A percentile compares a stretch with the other conserved stretches of the same genome.
Evolutionary conservation across 2,888 invertebrate genomes (phyloP).

Genomic region (Protophormia terraenovae): DNA sequence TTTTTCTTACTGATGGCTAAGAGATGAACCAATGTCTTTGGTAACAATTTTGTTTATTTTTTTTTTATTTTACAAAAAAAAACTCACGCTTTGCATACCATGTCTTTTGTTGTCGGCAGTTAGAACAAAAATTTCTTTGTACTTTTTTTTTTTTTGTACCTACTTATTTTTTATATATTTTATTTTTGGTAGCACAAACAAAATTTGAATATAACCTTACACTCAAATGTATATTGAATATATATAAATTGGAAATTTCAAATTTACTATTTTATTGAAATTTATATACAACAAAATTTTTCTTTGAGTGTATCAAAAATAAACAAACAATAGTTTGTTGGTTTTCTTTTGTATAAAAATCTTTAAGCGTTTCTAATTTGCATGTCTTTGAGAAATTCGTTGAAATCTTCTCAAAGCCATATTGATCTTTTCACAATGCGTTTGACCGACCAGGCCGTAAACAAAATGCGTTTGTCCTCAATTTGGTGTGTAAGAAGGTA

Average conservation of each 20-base stretch:
- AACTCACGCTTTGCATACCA: constrained; percentile 63
- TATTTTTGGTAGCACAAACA: not conserved
- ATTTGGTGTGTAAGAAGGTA: constrained; percentile 15
- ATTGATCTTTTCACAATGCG: constrained; percentile 68
- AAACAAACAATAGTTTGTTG: constrained; percentile 40
- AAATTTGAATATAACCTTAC: constrained; percentile 51
- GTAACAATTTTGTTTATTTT: constrained; percentile 30
- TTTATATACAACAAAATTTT: not conserved
- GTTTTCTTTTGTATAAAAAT: constrained; percentile 31
- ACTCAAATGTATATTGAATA: constrained; percentile 26
- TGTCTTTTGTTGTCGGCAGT: constrained; percentile 60
- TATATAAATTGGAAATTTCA: not conserved
- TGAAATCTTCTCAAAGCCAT: constrained; percentile 61
- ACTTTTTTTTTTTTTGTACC: constrained; percentile 40
- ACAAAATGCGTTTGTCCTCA: constrained; percentile 63
- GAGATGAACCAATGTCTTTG: constrained; percentile 60
- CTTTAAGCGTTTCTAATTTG: constrained; percentile 63
- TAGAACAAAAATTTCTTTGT: constrained; percentile 62
- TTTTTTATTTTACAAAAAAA: not conserved
- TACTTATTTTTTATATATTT: constrained; percentile 39
- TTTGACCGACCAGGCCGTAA: constrained; percentile 33
- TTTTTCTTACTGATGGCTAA: constrained; percentile 49
- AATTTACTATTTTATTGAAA: not conserved
- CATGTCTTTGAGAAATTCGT: constrained; percentile 66
- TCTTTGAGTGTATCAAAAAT: constrained; percentile 43